Percentiles rank a stretch among this genome's conserved stretches.
phyloP scores from a whole-genome alignment of 2,113 vertebrate genomes.

The Malurus alboscapulatus region DNA sequence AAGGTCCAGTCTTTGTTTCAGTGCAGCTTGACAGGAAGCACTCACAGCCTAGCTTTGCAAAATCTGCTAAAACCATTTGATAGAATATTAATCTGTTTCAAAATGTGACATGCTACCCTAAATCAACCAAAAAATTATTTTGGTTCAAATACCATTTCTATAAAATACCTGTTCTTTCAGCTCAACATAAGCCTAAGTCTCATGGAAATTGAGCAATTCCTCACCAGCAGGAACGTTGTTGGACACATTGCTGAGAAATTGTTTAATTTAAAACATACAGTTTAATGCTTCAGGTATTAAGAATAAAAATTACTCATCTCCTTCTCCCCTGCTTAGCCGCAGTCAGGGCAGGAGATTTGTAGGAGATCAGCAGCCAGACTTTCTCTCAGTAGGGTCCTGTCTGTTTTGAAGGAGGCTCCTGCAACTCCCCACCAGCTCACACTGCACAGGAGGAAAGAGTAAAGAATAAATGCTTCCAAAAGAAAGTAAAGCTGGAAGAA shows the following conservation, averaged over 20 bases:
- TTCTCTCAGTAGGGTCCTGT: neutral
- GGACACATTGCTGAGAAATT: neutral
- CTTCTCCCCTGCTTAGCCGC: neutral
- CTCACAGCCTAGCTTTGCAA: neutral
- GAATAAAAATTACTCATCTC: neutral
- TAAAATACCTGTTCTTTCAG: neutral
- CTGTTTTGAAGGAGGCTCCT: neutral
- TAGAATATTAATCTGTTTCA: neutral
- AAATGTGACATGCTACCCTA: neutral
- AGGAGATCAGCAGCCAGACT: neutral
- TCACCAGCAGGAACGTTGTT: rapidly evolving
- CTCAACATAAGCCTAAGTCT: neutral
- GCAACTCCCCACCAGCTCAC: neutral
- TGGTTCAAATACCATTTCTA: neutral
- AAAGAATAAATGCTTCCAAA: neutral
- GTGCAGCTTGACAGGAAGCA: conserved; percentile 2
- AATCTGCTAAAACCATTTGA: neutral
- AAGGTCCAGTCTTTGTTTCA: neutral
- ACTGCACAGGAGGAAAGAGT: neutral
- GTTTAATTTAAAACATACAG: neutral
- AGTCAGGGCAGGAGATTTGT: neutral
- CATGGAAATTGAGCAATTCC: neutral
- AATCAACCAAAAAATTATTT: neutral
- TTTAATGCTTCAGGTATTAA: neutral
- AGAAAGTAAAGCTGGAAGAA: neutral